phyloP scores from a whole-genome alignment of 2,888 invertebrate species.

The Chydorus sphaericus region DNA sequence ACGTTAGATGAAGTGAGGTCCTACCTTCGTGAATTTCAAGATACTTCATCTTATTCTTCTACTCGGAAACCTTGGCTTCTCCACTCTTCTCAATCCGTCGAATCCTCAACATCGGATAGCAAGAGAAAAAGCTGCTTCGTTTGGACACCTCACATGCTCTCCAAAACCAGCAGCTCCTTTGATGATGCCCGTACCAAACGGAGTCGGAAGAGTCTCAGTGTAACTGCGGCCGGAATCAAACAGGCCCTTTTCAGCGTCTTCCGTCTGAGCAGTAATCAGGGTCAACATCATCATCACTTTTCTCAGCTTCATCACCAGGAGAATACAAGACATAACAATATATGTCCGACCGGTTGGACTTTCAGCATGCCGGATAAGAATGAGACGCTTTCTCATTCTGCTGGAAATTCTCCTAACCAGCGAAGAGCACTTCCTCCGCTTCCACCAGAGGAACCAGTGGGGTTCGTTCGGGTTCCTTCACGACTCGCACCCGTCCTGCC shows the following conservation, averaged over 20 bases:
- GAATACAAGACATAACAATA: not conserved
- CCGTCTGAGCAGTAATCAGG: too few relatives aligned
- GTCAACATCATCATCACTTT: not conserved
- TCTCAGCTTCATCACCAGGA: not conserved
- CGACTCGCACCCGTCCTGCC: not conserved
- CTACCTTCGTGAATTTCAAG: conserved; percentile 17
- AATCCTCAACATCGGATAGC: not conserved
- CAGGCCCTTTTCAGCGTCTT: conserved; percentile 9
- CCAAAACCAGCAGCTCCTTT: not conserved
- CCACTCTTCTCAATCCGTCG: not conserved
- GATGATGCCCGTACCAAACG: not conserved
- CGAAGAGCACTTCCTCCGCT: conserved; percentile 14
- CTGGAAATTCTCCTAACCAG: not conserved
- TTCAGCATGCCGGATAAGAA: not conserved
- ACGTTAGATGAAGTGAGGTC: conserved; percentile 37
- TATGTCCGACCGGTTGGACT: conserved; percentile 8
- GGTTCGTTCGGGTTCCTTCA: conserved; percentile 3
- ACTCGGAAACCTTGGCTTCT: not conserved
- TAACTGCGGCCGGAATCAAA: not conserved
- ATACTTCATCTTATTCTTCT: not conserved
- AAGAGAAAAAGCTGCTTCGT: conserved; percentile 1
- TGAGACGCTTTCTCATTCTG: not conserved
- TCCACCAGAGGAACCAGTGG: conserved; percentile 1
- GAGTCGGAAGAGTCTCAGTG: conserved; percentile 6
- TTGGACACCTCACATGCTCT: not conserved